Percentiles rank a stretch among this genome's conserved stretches.
phyloP scores from a whole-genome alignment of 2,797 vertebrate species.

The Apodemus agrarius region DNA sequence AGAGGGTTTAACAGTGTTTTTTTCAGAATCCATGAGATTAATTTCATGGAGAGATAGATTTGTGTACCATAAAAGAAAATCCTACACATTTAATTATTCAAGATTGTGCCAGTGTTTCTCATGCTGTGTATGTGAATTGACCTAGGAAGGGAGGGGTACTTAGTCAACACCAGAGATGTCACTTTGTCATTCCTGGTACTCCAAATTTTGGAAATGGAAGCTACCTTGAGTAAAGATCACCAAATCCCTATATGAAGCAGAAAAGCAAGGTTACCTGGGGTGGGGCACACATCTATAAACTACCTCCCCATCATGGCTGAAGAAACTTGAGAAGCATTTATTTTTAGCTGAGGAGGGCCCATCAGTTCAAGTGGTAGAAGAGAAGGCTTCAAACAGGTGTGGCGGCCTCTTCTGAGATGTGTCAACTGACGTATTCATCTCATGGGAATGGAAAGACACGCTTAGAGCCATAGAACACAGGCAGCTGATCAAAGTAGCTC shows the following conservation, averaged over 20 bases:
- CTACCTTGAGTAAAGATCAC: conserved; percentile 20
- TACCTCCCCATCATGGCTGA: background rate
- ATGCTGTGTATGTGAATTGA: background rate
- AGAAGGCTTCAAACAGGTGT: conserved; percentile 65
- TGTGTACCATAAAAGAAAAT: conserved; percentile 54
- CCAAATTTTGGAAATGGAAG: conserved; percentile 5
- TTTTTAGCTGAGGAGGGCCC: conserved; percentile 58
- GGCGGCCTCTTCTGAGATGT: background rate
- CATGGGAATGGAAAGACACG: conserved; percentile 39
- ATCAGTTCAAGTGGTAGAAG: conserved; percentile 24
- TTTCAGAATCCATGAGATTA: conserved; percentile 52
- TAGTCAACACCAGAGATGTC: background rate
- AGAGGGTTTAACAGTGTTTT: conserved; percentile 48
- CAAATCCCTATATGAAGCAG: conserved; percentile 5
- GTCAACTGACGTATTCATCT: conserved; percentile 39
- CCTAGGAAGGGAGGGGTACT: conserved; percentile 16
- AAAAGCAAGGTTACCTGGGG: conserved; percentile 23
- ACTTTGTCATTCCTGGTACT: conserved; percentile 7
- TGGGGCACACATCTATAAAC: conserved; percentile 27
- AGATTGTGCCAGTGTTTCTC: conserved; percentile 15
- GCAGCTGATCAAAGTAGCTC: conserved; percentile 51
- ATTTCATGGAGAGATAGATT: conserved; percentile 57
- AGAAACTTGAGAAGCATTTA: conserved; percentile 67
- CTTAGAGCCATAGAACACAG: conserved; percentile 42
- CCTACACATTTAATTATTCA: conserved; percentile 43